Base-by-base conservation (phyloP, 2,888 invertebrate species). In the Pristionchus exspectatus region DNA sequence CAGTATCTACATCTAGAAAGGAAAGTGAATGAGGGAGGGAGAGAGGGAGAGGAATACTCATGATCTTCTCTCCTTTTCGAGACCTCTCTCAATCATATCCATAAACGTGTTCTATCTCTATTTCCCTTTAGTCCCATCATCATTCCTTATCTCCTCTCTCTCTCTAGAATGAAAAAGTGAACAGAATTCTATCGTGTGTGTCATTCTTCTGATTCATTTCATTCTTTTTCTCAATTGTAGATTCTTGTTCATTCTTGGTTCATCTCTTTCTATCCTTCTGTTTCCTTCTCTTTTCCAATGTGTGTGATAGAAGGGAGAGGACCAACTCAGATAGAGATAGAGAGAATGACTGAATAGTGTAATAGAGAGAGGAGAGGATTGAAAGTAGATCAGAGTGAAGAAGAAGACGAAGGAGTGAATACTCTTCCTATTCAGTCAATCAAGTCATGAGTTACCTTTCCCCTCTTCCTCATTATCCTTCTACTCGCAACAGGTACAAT, bases 391-490 rank as follows among this genome's bases (percentile, higher is more conserved):
- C 72, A 56, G 83, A 50, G 83, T n/a, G 83, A 27, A 50, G 50
- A 77, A 44, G 77, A 50, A 54, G 27, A 33, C 18, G 21, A 83
- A 30, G 21, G 24, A 50, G 54, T n/a, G 24, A 50, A n/a, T 50
- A 83, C 54, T 56, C 56, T 50, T 50, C 44, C 44, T 72, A 72
- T 72, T 33, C 27, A 12, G 10, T 69, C 69, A 27, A 69, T 81
- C 18, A 50, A 83, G 50, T 54, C 83, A 92, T 92, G 92, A 93
- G 93, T 91, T 92, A 94, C 91, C 91, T 94, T 72, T 93, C 93
- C 44, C 94, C 94, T 27, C 92, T 94, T 59, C 94, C 94, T 74
- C 94, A 94, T 91, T 94, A 94, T 90, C 91, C 93, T 66, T 90
- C 92, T 72, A 92, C 92, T 50, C n/a, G n/a, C 21, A n/a, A 38